Base-by-base conservation (phyloP, 2,888 invertebrate genomes). In the Elgonia sp. region DNA sequence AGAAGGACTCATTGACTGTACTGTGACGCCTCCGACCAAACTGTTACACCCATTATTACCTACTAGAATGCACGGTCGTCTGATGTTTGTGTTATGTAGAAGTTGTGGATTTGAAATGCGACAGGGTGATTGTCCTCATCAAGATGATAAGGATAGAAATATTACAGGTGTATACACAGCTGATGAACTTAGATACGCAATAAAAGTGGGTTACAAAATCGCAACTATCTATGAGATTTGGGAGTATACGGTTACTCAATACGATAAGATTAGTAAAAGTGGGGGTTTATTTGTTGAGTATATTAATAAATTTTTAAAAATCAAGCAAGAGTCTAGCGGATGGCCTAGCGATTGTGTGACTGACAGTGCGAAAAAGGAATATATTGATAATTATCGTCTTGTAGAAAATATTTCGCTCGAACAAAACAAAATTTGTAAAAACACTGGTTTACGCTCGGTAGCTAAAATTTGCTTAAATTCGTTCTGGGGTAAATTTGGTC, bases 21-120 rank as follows among this genome's bases (percentile, higher is more conserved):
- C 76, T 14, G 85, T 92, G 37, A 60, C 92, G 10, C 90, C 91
- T 9, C 92, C n/a, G n/a, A n/a, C n/a, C n/a, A n/a, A n/a, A n/a
- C n/a, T n/a, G n/a, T n/a, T n/a, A n/a, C n/a, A n/a, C 91, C 93
- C 93, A 7, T 91, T 94, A 0, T 81, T 94, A 10, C 93, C 94
- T 0, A 77, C 89, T 6, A 88, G 91, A 84, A 90, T 91, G 37
- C 89, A 92, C 70, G 86, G 89, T 0, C 92, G 92, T 65, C 83
- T 94, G 21, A 91, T 93, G 84, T 94, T 94, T 90, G 89, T 91
- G 0, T 83, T 95, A 0, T 94, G 94, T 90, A 84, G 91, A 14
- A 89, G 88, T 0, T 94, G 94, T 88, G 92, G 90, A 40, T 91
- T 93, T 29, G 88, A 77, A n/a, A 69, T 90, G 37, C 50, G 14